Evolutionary conservation across 2,888 invertebrate species (phyloP).

Genomic region (Lochmaea crataegi): DNA sequence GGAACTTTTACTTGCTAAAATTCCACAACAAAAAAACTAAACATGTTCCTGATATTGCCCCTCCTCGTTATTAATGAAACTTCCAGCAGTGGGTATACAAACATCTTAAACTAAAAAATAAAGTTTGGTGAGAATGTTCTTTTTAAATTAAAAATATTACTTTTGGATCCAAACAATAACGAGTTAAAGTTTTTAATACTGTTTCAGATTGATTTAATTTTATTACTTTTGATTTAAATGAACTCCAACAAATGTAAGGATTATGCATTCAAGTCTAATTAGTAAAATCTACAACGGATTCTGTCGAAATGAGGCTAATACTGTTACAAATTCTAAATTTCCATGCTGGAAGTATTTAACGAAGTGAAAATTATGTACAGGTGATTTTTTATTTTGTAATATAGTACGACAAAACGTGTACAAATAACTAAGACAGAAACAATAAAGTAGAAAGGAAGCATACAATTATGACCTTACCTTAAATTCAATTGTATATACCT

Average conservation of each 20-base stretch:
- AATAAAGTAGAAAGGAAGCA: no score
- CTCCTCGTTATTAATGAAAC: constrained; percentile 3
- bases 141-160: background rate
- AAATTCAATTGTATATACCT: no score
- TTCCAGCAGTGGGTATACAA: background rate
- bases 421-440: no score
- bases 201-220: background rate
- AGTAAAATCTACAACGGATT: constrained; percentile 21
- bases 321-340: constrained; percentile 7
- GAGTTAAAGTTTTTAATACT: background rate
- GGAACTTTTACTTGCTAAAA: no score
- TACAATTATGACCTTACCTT: no score
- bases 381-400: constrained; percentile 17
- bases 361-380: constrained; percentile 22
- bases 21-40: no score
- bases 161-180: background rate
- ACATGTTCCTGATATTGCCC: background rate
- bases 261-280: constrained; percentile 19
- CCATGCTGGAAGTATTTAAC: constrained; percentile 18
- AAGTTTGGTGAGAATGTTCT: constrained; percentile 1
- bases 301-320: constrained; percentile 7
- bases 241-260: background rate
- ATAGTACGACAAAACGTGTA: no score
- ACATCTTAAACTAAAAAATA: background rate
- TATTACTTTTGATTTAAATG: background rate